Conservation (phyloP, 2,113 vertebrate species). For the Gavialis gangeticus region DNA sequence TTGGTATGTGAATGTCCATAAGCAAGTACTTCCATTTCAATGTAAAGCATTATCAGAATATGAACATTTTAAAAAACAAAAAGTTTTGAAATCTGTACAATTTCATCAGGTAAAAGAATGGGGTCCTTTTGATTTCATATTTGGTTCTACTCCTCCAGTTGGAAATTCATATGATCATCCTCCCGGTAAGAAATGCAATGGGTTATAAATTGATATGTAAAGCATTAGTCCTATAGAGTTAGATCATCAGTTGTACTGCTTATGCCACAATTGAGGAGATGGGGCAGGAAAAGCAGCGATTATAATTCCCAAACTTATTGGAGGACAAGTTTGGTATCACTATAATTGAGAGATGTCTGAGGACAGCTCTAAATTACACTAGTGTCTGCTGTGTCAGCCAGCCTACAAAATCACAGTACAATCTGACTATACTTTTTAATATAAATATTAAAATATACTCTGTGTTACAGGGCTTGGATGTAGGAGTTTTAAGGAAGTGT, state of each 20-base stretch:
- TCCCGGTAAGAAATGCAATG: slow-evolving; percentile 22
- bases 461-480: background rate
- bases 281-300: background rate
- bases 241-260: background rate
- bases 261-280: background rate
- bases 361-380: background rate
- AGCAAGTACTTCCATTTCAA: background rate
- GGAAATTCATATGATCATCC: background rate
- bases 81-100: background rate
- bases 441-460: background rate
- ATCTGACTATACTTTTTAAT: background rate
- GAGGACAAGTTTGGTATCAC: background rate
- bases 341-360: background rate
- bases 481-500: background rate
- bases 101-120: slow-evolving; percentile 56
- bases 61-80: background rate
- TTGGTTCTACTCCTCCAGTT: slow-evolving; percentile 13
- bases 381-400: background rate
- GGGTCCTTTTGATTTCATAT: slow-evolving; percentile 65
- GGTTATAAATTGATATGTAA: background rate
- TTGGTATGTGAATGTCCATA: background rate
- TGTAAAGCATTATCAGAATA: background rate
- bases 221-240: background rate
- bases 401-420: background rate
- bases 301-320: background rate